A percentile compares a stretch with the other conserved stretches of the same genome.
These are phyloP conservation scores for Tenthredo livida DNA, from an alignment of 2,888 invertebrate species.

Conservation along the genomic window DNA sequence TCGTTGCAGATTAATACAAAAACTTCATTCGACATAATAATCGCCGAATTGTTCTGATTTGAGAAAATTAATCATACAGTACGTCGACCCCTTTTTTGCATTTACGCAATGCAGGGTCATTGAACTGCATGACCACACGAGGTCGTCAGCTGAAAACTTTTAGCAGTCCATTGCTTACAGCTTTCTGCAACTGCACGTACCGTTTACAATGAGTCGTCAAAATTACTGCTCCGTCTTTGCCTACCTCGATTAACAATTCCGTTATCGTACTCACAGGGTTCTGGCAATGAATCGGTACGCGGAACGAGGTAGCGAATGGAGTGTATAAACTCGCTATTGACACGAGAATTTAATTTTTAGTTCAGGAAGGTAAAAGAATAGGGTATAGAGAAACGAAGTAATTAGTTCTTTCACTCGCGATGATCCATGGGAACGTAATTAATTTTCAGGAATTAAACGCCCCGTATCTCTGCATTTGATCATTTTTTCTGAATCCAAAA, in stretches of 20 bases:
- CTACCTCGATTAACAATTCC: slow-evolving; percentile 52
- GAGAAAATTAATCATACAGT: background rate
- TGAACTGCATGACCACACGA: background rate
- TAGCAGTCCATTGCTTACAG: background rate
- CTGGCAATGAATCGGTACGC: background rate
- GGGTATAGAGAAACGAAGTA: no score
- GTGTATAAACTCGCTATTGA: background rate
- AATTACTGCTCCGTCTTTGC: slow-evolving; percentile 37
- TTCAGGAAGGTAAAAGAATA: background rate
- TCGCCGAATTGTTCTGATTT: background rate
- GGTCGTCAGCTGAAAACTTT: background rate
- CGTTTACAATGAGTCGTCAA: slow-evolving; percentile 20
- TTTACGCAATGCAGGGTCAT: background rate
- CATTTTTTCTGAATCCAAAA: background rate
- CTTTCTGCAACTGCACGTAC: background rate
- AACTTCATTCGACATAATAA: background rate
- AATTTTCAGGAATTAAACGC: background rate
- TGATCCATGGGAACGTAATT: background rate
- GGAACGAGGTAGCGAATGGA: background rate
- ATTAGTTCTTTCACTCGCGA: background rate
- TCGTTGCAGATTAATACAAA: background rate
- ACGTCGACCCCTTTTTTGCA: background rate
- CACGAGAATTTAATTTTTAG: background rate
- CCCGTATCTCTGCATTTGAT: background rate
- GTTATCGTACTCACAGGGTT: background rate